A percentile compares a stretch with the other conserved stretches of the same genome.
phyloP scores from a whole-genome alignment of 2,888 invertebrate species.

The Volucella zonaria region DNA sequence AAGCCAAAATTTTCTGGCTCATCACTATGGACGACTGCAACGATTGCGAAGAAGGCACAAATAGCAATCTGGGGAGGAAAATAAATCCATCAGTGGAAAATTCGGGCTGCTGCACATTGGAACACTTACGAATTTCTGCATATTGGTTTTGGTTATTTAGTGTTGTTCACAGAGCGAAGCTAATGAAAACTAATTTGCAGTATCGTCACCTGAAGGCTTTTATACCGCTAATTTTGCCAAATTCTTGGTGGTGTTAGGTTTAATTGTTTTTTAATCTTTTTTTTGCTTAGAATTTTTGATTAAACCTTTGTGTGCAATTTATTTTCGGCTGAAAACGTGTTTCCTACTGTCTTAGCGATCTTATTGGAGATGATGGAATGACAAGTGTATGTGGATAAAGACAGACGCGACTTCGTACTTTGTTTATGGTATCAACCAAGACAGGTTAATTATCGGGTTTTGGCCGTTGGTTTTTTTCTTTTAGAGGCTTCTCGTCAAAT shows the following conservation, averaged over 20 bases:
- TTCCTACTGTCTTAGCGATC: neutral
- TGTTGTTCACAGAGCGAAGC: slow-evolving; percentile 40
- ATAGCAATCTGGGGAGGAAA: slow-evolving; percentile 47
- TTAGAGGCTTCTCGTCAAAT: neutral
- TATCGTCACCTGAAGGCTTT: slow-evolving; percentile 40
- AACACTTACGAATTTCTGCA: slow-evolving; percentile 65
- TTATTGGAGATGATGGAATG: slow-evolving; percentile 45
- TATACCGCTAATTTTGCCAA: slow-evolving; percentile 35
- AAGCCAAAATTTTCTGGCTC: slow-evolving; percentile 50
- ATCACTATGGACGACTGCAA: slow-evolving; percentile 61
- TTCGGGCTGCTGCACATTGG: neutral
- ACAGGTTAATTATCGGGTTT: slow-evolving; percentile 19
- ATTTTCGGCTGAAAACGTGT: slow-evolving; percentile 54
- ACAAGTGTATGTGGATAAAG: slow-evolving; percentile 57
- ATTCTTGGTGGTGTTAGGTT: slow-evolving; percentile 15
- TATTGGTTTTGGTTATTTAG: slow-evolving; percentile 32
- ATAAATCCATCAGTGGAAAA: neutral
- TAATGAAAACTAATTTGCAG: slow-evolving; percentile 58
- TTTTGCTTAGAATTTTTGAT: slow-evolving; percentile 5
- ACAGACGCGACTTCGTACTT: slow-evolving; percentile 26
- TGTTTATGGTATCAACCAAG: slow-evolving; percentile 14
- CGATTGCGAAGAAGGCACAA: slow-evolving; percentile 50
- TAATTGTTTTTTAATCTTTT: slow-evolving; percentile 31
- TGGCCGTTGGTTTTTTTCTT: neutral
- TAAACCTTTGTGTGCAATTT: slow-evolving; percentile 41